Evolutionary conservation across 2,797 vertebrate species (phyloP).

Genomic region (Cossypha dichroa): DNA sequence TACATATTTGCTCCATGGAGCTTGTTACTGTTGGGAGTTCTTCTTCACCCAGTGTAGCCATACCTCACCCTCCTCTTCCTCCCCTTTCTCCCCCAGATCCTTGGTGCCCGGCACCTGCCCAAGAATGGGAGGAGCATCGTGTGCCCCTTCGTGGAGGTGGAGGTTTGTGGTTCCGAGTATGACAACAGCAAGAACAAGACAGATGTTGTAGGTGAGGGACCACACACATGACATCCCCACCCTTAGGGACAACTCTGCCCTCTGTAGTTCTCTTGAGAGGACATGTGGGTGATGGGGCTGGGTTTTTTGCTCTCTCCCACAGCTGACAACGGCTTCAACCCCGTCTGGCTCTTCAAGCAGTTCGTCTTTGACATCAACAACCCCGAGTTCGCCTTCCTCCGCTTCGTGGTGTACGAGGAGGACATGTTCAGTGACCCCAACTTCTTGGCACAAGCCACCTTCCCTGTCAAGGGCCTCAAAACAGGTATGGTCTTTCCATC

Average conservation of each 20-base stretch:
- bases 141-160: slow-evolving; percentile 95
- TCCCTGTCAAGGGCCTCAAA: slow-evolving; percentile 74
- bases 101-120: slow-evolving; percentile 93
- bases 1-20: rapidly evolving
- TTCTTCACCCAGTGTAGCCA: rapidly evolving
- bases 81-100: slow-evolving; percentile 77
- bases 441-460: slow-evolving; percentile 78
- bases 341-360: slow-evolving; percentile 75
- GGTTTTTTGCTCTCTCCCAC: not conserved
- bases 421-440: slow-evolving; percentile 83
- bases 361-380: slow-evolving; percentile 78
- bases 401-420: slow-evolving; percentile 78
- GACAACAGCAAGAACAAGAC: slow-evolving; percentile 95
- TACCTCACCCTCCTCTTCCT: not conserved
- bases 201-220: slow-evolving; percentile 87
- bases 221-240: rapidly evolving
- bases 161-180: slow-evolving; percentile 94
- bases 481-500: slow-evolving; percentile 60
- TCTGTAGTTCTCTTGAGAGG: not conserved
- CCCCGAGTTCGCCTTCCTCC: slow-evolving; percentile 75
- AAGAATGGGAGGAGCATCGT: slow-evolving; percentile 97
- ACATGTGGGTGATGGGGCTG: not conserved
- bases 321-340: slow-evolving; percentile 78
- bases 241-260: rapidly evolving
- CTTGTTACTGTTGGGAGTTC: not conserved